phyloP scores from a whole-genome alignment of 2,797 vertebrate genomes.

The Sus cebifrons region DNA sequence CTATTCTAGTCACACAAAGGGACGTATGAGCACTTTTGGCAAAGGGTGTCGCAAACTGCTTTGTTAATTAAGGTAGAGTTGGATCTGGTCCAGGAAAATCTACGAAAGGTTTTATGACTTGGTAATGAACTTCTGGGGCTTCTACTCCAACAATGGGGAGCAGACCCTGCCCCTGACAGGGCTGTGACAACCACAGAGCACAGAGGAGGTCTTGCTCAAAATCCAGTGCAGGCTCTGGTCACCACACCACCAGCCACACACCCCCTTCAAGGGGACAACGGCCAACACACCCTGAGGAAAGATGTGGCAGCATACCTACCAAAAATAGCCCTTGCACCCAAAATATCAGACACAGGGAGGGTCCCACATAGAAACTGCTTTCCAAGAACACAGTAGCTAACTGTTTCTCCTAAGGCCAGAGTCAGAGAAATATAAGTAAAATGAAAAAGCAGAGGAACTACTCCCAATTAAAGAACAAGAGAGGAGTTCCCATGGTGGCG shows the following conservation, averaged over 20 bases:
- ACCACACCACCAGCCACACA: not conserved
- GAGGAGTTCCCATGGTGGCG: too few species aligned
- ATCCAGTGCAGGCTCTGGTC: not conserved
- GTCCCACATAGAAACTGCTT: not conserved
- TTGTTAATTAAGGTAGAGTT: slow-evolving; percentile 83
- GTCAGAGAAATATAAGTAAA: not conserved
- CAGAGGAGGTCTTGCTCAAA: not conserved
- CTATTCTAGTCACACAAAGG: slow-evolving; percentile 80
- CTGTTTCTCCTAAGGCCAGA: not conserved
- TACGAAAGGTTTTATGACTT: slow-evolving; percentile 63
- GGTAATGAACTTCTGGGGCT: slow-evolving; percentile 68
- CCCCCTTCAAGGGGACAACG: not conserved
- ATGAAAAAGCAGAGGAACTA: not conserved
- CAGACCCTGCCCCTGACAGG: not conserved
- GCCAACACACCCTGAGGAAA: not conserved
- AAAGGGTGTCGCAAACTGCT: slow-evolving; percentile 77
- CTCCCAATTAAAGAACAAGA: not conserved
- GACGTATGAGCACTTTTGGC: slow-evolving; percentile 75
- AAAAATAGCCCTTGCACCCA: not conserved
- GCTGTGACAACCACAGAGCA: not conserved
- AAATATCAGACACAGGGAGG: not conserved
- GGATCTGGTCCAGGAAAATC: slow-evolving; percentile 75
- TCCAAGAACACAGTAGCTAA: not conserved
- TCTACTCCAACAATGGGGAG: not conserved
- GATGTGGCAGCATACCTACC: not conserved